Evolutionary conservation across 2,797 vertebrate genomes (phyloP), one percentile per base, ranked within the genome.

Genomic region (Enteromius unitaeniatus): DNA sequence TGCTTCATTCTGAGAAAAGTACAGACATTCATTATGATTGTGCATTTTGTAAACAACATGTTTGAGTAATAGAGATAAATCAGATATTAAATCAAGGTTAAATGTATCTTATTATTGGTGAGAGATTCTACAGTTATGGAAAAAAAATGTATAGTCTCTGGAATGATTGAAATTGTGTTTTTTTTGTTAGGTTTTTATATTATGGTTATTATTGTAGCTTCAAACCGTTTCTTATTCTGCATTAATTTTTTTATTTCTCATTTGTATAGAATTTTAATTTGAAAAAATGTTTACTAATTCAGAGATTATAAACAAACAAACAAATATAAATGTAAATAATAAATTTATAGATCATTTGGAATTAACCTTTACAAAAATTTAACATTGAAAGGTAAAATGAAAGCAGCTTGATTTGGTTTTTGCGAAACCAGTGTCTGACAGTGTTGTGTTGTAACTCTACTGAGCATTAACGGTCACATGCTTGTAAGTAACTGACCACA

Each of bases 1-100:
- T 51, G 45, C 9, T 31, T 14, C 19, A 14, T 78, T 84, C 11
- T 2, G 28, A 78, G 78, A 78, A 68, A 79, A 49, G 37, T 11
- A 40, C 74, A 40, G 13, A 23, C 21, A 23, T 58, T 1, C 23
- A 15, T 37, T 37, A 23, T 40, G 60, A 23, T 14, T 58, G 55
- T n/a, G 21, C 17, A 6, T 19, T 72, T 73, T 51, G 58, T 10
- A 23, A 58, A 23, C 14, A 8, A 73, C 15, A 26, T 70, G 23
- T 45, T 21, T 69, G 17, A 19, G 26, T 19, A n/a, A 23, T 37
- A 37, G 34, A 40, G 40, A 40, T 40, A 40, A 40, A 40, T 40
- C 40, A 40, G 40, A 40, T 40, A 40, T 9, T 42, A 42, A 10
- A 70, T 70, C 14, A 26, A 45, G 68, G 26, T 45, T 45, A 70